These are phyloP conservation scores for Cinara cedri DNA, from an alignment of 2,888 invertebrate species.

Conservation along the genomic window DNA sequence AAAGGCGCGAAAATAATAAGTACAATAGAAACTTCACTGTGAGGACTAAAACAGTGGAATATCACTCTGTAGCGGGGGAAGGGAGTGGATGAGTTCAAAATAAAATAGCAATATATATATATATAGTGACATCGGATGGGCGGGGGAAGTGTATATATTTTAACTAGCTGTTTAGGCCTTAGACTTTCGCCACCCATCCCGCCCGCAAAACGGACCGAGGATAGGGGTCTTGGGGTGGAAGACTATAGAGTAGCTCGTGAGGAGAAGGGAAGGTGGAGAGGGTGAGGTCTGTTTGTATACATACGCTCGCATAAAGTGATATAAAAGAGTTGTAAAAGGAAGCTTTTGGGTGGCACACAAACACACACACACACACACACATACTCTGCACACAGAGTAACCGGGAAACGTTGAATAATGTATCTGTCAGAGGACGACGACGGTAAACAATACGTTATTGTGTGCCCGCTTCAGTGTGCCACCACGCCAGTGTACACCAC, in stretches of 20 bases:
- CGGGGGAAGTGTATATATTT: background rate
- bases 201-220: background rate
- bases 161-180: slow-evolving; percentile 33
- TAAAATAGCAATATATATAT: background rate
- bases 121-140: background rate
- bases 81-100: too few species aligned
- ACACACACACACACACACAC: too few species aligned
- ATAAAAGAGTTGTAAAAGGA: slow-evolving; percentile 52
- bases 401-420: slow-evolving; percentile 54
- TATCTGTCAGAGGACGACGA: slow-evolving; percentile 52
- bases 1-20: background rate
- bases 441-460: slow-evolving; percentile 56
- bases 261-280: background rate
- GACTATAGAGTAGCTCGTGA: too few species aligned
- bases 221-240: background rate
- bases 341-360: slow-evolving; percentile 11
- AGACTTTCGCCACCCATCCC: background rate
- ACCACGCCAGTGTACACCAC: slow-evolving; percentile 7
- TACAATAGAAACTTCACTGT: background rate
- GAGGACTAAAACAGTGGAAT: slow-evolving; percentile 10
- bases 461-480: slow-evolving; percentile 1
- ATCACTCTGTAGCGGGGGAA: background rate
- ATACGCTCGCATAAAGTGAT: slow-evolving; percentile 13
- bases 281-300: background rate
- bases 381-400: background rate